These are phyloP conservation scores for Caradrina clavipalpis DNA, from an alignment of 2,888 invertebrate species.

Conservation along the genomic window DNA sequence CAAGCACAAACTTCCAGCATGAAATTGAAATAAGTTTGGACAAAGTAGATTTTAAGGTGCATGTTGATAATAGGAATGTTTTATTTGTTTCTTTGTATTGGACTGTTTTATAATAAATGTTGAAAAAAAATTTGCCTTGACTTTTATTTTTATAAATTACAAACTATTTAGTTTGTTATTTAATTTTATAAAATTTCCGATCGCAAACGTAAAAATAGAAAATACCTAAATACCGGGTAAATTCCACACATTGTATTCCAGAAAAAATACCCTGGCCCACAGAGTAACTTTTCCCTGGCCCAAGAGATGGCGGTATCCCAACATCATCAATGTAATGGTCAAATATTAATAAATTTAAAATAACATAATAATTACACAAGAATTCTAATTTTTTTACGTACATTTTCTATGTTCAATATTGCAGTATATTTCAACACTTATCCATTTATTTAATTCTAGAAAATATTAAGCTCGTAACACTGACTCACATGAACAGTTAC, in stretches of 20 bases:
- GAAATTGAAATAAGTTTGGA: conserved; percentile 6
- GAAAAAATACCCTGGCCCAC: neutral
- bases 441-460: neutral
- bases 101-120: conserved; percentile 64
- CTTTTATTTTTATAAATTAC: conserved; percentile 39
- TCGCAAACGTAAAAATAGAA: too few species aligned
- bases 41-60: conserved; percentile 28
- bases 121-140: conserved; percentile 31
- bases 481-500: neutral
- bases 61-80: conserved; percentile 46
- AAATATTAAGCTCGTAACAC: conserved; percentile 36
- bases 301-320: conserved; percentile 29
- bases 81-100: conserved; percentile 63
- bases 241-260: neutral
- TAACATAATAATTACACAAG: neutral
- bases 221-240: too few species aligned
- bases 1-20: conserved; percentile 30
- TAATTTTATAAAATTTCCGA: too few species aligned
- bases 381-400: too few species aligned
- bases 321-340: neutral
- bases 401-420: neutral
- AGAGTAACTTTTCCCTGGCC: too few species aligned
- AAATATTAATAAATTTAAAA: neutral
- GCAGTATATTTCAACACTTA: neutral
- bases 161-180: too few species aligned